Base-by-base conservation (phyloP, 2,113 vertebrate genomes). In the Chauna torquata region DNA sequence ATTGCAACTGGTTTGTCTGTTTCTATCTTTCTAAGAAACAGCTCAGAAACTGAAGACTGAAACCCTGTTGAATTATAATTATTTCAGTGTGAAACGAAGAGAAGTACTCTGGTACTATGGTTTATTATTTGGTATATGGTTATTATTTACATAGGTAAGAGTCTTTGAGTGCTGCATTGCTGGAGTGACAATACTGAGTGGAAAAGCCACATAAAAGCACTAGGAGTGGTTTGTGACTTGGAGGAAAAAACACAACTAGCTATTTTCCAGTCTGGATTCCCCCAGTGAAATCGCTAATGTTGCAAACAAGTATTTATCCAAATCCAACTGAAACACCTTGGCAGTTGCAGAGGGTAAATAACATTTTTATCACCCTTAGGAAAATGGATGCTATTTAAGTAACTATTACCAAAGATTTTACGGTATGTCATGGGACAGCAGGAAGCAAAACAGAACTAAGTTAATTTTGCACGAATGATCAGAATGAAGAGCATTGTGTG, bases 271-370 rank as follows among this genome's bases (percentile, higher is more conserved):
- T 74, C 88, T 88, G 70, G 78, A 74, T 86, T 86, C 27, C 61
- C 47, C 47, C 65, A 34, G 25, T 68, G 81, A 61, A 87, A 78
- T 59, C 0, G 0, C 65, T 82, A 55, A 66, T 45, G n/a, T 93
- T 95, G 59, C 62, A 92, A 94, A 88, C 3, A 12, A 94, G 14
- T 65, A 90, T 95, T 97, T 94, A 95, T 96, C 88, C 85, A 91
- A 96, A 92, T 97, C 96, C 94, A 95, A 87, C 49, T 85, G 96
- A 96, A 97, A 96, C 59, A 96, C 86, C 66, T 95, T 88, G 49
- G 72, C 40, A 83, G 12, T 28, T 95, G 64, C 45, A 85, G 88
- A 82, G 54, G 24, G 34, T 94, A 93, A 90, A 94, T 83, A 96
- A 78, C 66, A 57, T 78, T 91, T 90, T 93, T 89, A 90, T 92